Base-by-base conservation (phyloP, 2,797 vertebrate genomes). In the Melanogrammus aeglefinus region DNA sequence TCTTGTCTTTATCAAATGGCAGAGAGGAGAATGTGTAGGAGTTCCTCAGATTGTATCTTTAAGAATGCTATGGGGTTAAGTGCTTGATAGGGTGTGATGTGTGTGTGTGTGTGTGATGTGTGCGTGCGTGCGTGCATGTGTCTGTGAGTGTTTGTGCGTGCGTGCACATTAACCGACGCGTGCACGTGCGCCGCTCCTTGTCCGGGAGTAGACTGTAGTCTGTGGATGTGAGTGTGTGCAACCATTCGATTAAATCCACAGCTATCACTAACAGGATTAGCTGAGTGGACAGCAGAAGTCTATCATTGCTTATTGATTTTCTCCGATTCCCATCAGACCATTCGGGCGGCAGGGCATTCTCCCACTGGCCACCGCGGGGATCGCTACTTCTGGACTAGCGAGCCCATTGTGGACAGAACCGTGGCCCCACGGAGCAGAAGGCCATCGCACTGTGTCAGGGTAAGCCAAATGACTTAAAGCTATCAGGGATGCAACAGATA, bases 281-380 rank as follows among this genome's bases (percentile, higher is more conserved):
- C 90, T 89, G 89, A 93, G 89, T 92, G 92, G 93, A 94, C 90
- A 90, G 90, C 91, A 93, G 89, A 91, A 89, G 92, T 93, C 92
- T 93, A 93, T 94, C 93, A 93, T 92, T 92, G 92, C 91, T 92
- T 93, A 94, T 94, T 94, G 93, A 94, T 94, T 92, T 89, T 85
- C 91, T 87, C 88, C 86, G 91, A 91, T 92, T 93, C 91, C 87
- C 93, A 92, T 93, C 90, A 91, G 87, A 75, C 90, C 90, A 91
- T 91, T 88, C 90, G 88, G 85, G 84, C 91, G 87, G 90, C 90
- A 51, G 47, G 47, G 90, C 86, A 80, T 91, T 92, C 84, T 89
- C 85, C 77, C 86, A 91, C 87, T 76, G 81, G 88, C 82, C 87
- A 90, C 92, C 35, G 86, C 80, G 85, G 91, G 89, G 89, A 86